Evolutionary conservation across 2,888 invertebrate species (phyloP).

Genomic region (Tetrapedia diversipes): DNA sequence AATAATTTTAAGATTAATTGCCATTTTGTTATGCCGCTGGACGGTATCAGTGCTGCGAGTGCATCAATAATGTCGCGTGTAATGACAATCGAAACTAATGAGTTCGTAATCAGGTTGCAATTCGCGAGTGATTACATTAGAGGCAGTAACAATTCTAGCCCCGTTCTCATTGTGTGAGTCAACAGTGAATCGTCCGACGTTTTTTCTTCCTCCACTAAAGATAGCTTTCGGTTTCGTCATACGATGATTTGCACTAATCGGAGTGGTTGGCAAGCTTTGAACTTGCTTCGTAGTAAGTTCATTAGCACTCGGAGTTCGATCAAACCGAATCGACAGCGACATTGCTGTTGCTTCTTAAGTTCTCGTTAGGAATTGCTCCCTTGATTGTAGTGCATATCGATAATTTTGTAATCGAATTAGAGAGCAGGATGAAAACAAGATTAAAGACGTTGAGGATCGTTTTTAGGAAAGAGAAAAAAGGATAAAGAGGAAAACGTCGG

Average conservation of each 20-base stretch:
- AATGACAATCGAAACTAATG: background rate
- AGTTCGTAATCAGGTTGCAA: conserved; percentile 25
- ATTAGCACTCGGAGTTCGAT: background rate
- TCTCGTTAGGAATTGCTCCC: too few species aligned
- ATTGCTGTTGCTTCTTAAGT: background rate
- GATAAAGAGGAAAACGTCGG: background rate
- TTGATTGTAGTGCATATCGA: too few species aligned
- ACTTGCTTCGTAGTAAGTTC: conserved; percentile 25
- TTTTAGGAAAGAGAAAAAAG: background rate
- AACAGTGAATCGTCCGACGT: conserved; percentile 54
- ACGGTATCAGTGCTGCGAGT: background rate
- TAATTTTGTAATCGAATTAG: too few species aligned
- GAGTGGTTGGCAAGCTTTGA: conserved; percentile 33
- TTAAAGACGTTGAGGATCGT: too few species aligned
- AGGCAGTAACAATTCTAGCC: conserved; percentile 37
- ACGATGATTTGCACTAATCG: conserved; percentile 54
- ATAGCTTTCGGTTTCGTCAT: conserved; percentile 60
- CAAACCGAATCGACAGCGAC: background rate
- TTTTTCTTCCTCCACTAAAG: conserved; percentile 60
- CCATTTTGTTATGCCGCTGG: background rate
- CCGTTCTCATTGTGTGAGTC: conserved; percentile 60
- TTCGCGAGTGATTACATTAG: conserved; percentile 40
- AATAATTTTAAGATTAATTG: background rate
- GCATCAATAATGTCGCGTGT: background rate
- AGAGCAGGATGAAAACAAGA: too few species aligned